These are phyloP conservation scores for Streptopelia turtur DNA, from an alignment of 2,797 vertebrate species.

Conservation along the genomic window DNA sequence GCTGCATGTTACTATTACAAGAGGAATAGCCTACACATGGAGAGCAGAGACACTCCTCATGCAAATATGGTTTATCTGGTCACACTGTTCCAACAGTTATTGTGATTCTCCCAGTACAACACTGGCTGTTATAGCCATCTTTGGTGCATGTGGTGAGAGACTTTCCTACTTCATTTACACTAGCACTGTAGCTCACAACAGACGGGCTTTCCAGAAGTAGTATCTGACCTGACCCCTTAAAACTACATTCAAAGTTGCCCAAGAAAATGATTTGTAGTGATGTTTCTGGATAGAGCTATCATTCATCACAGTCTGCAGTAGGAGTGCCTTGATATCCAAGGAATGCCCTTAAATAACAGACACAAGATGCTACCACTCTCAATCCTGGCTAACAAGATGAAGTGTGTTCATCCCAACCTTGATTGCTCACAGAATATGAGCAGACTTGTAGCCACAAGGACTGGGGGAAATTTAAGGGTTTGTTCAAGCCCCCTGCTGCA, in stretches of 20 bases:
- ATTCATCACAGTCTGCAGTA: not conserved
- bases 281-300: not conserved
- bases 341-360: not conserved
- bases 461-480: not conserved
- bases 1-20: not conserved
- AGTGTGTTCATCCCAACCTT: not conserved
- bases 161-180: not conserved
- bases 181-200: not conserved
- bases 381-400: not conserved
- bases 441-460: not conserved
- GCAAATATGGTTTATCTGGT: not conserved
- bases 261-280: not conserved
- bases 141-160: not conserved
- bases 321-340: not conserved
- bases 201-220: not conserved
- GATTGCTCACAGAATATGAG: not conserved
- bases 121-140: not conserved
- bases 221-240: not conserved
- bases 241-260: not conserved
- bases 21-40: not conserved
- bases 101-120: not conserved
- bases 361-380: not conserved
- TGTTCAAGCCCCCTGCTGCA: not conserved
- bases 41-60: accelerated
- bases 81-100: not conserved